Evolutionary conservation across 2,113 vertebrate species (phyloP), one percentile per base, ranked within the genome.

Genomic region (Pongo abelii): DNA sequence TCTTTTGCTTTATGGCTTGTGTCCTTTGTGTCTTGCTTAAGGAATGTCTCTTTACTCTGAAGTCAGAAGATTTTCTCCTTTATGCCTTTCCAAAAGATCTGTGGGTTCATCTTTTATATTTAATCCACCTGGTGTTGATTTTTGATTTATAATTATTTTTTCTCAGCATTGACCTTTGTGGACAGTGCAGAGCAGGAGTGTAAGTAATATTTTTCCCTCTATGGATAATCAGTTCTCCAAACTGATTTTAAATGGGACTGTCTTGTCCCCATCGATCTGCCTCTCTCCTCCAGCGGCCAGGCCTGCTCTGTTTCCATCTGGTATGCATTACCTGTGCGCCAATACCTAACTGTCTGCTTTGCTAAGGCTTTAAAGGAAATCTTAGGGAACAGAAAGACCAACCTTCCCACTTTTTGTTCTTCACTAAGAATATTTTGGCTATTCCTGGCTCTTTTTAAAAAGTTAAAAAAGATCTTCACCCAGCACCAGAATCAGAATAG

Each of bases 301-400:
- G 5, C 2, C 5, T n/a, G 5, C 1, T 10, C 16, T 0, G 46
- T 8, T 25, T 35, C 23, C 1, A 8, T 3, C 0, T 2, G 13
- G 6, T 13, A 2, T 10, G 1, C 0, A 5, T 23, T 0, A 12
- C 11, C 3, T 5, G 2, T 0, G 5, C 38, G 1, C 17, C 50
- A 0, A 38, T 8, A 23, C 25, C 25, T 75, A 23, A 18, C 22
- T 0, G 0, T 7, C 13, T 13, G 91, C 57, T 18, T 48, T 12
- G 8, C 4, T 3, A 10, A 4, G 18, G 67, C 52, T 83, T 35
- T 8, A 40, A 69, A 40, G 23, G 17, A 46, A 12, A 30, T 9
- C 67, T 27, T 59, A 30, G 61, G 69, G 43, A 3, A 10, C 32
- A n/a, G 52, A 5, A 2, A 55, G 74, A 23, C 38, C 20, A 14